These are phyloP conservation scores for Trissolcus basalis DNA, from an alignment of 1,140 invertebrate genomes.

Conservation along the genomic window DNA sequence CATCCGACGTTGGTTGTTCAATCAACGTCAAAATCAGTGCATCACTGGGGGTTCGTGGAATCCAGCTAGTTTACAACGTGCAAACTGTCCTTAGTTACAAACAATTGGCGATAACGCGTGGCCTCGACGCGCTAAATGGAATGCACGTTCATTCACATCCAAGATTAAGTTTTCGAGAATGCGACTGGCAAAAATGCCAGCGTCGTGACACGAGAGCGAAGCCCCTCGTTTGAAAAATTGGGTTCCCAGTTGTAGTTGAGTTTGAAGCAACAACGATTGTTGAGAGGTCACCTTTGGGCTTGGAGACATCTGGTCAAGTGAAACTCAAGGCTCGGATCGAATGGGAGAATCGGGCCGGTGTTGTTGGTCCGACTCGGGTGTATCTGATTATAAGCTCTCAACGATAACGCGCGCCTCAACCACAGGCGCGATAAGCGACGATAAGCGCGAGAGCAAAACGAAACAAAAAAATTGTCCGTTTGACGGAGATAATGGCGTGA, in stretches of 20 bases:
- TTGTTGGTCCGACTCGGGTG: too few relatives aligned
- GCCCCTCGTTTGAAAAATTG: constrained; percentile 20
- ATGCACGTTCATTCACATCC: constrained; percentile 28
- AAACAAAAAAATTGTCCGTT: constrained; percentile 18
- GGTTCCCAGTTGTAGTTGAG: constrained; percentile 7
- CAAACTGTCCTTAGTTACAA: background rate
- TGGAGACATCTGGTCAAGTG: background rate
- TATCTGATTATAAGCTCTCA: constrained; percentile 13
- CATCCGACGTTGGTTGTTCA: too few relatives aligned
- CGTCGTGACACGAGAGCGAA: constrained; percentile 14
- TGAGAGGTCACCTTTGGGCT: too few relatives aligned
- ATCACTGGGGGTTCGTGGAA: too few relatives aligned
- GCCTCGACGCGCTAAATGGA: too few relatives aligned
- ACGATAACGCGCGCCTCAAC: constrained; percentile 26
- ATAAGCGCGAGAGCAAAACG: constrained; percentile 16
- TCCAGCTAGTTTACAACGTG: background rate
- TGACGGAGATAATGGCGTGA: constrained; percentile 25
- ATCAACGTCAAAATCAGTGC: too few relatives aligned
- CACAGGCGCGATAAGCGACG: constrained; percentile 20
- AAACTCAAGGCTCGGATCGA: constrained; percentile 1
- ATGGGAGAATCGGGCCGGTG: background rate
- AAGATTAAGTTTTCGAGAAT: constrained; percentile 34
- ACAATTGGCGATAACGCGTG: background rate
- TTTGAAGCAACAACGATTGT: too few relatives aligned
- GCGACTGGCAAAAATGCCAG: constrained; percentile 30